Evolutionary conservation across 2,888 invertebrate species (phyloP).

Genomic region (Philereme transversata): DNA sequence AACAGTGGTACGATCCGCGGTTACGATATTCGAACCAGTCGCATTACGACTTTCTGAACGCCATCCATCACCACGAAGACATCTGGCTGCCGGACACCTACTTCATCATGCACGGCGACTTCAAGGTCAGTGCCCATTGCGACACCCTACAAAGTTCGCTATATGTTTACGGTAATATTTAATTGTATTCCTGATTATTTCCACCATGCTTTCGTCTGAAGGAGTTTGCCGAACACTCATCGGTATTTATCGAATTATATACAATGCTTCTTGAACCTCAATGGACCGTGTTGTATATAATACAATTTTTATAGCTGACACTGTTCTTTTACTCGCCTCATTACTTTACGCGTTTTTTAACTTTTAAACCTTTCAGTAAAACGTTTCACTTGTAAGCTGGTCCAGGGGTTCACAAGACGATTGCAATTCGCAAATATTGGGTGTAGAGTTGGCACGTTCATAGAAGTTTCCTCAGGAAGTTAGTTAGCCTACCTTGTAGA

Average conservation of each 20-base stretch:
- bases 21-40: constrained; percentile 94
- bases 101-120: constrained; percentile 98
- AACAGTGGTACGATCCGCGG: constrained; percentile 96
- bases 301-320: constrained; percentile 58
- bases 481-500: constrained; percentile 40
- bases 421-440: constrained; percentile 45
- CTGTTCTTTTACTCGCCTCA: constrained; percentile 53
- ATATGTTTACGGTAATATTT: constrained; percentile 47
- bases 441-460: constrained; percentile 44
- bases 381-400: constrained; percentile 50
- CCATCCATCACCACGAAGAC: constrained; percentile 95
- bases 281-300: constrained; percentile 61
- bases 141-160: constrained; percentile 32
- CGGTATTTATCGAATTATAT: constrained; percentile 68
- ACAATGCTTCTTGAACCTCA: constrained; percentile 63
- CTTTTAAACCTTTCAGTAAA: constrained; percentile 32
- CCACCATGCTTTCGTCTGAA: constrained; percentile 69
- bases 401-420: constrained; percentile 50
- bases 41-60: constrained; percentile 94
- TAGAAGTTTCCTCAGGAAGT: constrained; percentile 36
- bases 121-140: constrained; percentile 84
- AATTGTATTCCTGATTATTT: constrained; percentile 64
- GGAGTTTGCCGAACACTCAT: constrained; percentile 72
- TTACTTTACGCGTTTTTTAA: constrained; percentile 39
- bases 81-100: constrained; percentile 98